Conservation (phyloP, 1,140 invertebrate genomes). For the Pristionchus pacificus region DNA sequence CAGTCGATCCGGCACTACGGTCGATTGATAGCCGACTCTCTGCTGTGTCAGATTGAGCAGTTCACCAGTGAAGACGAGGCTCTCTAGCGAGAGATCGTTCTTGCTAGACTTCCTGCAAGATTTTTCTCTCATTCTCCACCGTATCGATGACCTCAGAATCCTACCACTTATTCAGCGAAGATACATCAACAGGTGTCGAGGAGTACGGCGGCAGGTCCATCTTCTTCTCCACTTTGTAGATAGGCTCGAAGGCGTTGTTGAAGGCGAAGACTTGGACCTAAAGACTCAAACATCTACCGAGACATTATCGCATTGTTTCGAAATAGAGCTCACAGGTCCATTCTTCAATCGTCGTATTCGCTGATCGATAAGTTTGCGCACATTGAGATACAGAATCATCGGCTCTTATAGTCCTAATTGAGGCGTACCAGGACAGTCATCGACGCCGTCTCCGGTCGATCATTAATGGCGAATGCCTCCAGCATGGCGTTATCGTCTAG, state of each 20-base stretch:
- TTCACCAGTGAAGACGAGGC: neutral
- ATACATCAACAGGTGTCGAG: neutral
- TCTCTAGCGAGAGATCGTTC: too few relatives aligned
- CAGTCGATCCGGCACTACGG: neutral
- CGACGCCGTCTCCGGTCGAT: neutral
- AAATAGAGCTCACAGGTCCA: neutral
- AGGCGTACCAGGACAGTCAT: too few relatives aligned
- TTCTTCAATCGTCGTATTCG: neutral
- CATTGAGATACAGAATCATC: neutral
- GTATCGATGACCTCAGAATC: too few relatives aligned
- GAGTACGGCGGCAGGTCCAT: neutral
- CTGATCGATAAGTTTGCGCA: neutral
- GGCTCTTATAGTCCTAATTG: too few relatives aligned
- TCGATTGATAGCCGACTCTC: neutral
- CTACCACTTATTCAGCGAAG: neutral
- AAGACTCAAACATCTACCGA: neutral
- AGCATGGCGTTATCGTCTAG: neutral
- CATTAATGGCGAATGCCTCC: neutral
- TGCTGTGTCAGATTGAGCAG: neutral
- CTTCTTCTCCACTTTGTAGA: neutral
- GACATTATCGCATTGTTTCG: neutral
- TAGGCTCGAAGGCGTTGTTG: neutral
- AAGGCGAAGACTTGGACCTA: neutral
- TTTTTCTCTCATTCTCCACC: too few relatives aligned
- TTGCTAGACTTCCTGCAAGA: too few relatives aligned